Conservation (phyloP, 2,888 invertebrate genomes). For the Drosophila subsilvestris region DNA sequence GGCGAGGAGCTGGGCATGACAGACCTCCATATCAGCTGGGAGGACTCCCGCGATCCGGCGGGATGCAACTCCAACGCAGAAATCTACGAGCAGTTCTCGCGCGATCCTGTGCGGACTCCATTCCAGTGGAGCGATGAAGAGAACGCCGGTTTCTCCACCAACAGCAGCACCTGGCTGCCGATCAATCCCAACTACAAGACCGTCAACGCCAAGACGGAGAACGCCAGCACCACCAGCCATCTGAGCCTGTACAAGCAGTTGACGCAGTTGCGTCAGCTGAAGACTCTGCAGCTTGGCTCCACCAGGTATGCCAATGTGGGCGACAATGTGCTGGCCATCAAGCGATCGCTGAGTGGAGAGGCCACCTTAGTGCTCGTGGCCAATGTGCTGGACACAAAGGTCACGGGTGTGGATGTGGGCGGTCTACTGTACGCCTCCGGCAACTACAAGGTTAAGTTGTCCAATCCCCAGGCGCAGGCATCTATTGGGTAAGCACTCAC, state of each 20-base stretch:
- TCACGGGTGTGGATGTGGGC: conserved; percentile 81
- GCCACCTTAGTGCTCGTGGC: conserved; percentile 84
- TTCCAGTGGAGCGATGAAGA: conserved; percentile 86
- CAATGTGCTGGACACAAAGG: conserved; percentile 83
- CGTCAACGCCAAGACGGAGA: conserved; percentile 86
- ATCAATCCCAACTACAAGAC: conserved; percentile 86
- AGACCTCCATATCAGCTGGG: conserved; percentile 86
- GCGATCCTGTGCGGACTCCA: conserved; percentile 88
- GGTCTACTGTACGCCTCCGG: conserved; percentile 54
- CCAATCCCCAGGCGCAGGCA: conserved; percentile 70
- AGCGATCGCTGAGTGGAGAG: conserved; percentile 72
- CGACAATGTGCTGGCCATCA: conserved; percentile 78
- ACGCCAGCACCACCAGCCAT: conserved; percentile 84
- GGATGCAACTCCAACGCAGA: conserved; percentile 85
- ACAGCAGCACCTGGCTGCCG: conserved; percentile 81
- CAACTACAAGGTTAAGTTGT: conserved; percentile 66
- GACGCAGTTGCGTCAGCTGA: conserved; percentile 81
- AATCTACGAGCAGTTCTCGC: conserved; percentile 86
- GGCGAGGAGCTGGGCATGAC: conserved; percentile 83
- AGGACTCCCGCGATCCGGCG: conserved; percentile 85
- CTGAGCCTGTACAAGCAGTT: conserved; percentile 87
- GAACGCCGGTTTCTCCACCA: conserved; percentile 83
- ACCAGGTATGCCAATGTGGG: conserved; percentile 71
- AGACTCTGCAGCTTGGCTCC: conserved; percentile 75
- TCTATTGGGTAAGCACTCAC: conserved; percentile 70